phyloP scores from a whole-genome alignment of 2,113 vertebrate genomes.

The Stercorarius parasiticus region DNA sequence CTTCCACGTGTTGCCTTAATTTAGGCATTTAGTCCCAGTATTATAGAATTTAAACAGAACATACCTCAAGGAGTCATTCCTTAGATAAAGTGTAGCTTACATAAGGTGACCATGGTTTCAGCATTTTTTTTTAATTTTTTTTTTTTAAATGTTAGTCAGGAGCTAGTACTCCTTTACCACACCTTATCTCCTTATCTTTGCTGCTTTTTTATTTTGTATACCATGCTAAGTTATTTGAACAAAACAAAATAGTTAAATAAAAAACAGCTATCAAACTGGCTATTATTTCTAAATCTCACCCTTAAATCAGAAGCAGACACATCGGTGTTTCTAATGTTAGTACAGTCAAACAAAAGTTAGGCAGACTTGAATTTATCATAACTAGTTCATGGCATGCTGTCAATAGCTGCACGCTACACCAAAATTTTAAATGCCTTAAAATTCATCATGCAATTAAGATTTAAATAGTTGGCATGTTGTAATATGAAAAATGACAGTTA shows the following conservation, averaged over 20 bases:
- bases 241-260: neutral
- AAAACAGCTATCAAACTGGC: neutral
- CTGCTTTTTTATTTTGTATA: neutral
- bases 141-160: neutral
- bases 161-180: neutral
- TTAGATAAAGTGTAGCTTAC: neutral
- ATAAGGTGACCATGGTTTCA: neutral
- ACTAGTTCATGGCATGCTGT: neutral
- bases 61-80: neutral
- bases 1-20: neutral
- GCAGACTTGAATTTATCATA: neutral
- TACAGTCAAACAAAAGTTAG: neutral
- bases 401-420: neutral
- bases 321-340: neutral
- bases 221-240: neutral
- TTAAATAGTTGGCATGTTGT: neutral
- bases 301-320: neutral
- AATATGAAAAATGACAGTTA: neutral
- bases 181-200: neutral
- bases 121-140: neutral
- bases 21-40: neutral
- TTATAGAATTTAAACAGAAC: neutral
- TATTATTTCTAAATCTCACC: neutral
- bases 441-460: neutral
- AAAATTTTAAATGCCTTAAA: neutral